phyloP scores from a whole-genome alignment of 2,888 invertebrate species.

The Cerceris ruficornis region DNA sequence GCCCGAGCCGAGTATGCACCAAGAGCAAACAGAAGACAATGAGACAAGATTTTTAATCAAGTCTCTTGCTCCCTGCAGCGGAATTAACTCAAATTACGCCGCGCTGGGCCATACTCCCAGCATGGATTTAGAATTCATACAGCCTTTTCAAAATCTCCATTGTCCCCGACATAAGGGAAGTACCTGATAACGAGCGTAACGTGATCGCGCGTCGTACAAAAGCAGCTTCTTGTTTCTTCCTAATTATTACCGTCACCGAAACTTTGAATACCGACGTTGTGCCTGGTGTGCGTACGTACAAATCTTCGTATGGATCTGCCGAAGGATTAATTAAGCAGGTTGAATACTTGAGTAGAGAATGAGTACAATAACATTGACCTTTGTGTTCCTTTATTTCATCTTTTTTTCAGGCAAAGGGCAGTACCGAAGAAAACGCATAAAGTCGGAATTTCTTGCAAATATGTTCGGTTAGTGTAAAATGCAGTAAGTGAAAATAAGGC shows the following conservation, averaged over 20 bases:
- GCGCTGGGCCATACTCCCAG: conserved; percentile 72
- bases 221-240: conserved; percentile 34
- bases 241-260: conserved; percentile 44
- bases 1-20: conserved; percentile 74
- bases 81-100: conserved; percentile 80
- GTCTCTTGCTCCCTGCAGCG: conserved; percentile 77
- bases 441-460: no score
- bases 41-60: conserved; percentile 79
- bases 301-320: background rate
- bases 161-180: conserved; percentile 65
- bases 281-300: background rate
- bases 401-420: no score
- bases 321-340: conserved; percentile 1
- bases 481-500: no score
- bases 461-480: no score
- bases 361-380: background rate
- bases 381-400: no score
- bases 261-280: conserved; percentile 21
- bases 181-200: conserved; percentile 58
- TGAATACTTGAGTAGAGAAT: background rate
- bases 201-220: conserved; percentile 59
- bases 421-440: no score
- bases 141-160: conserved; percentile 76
- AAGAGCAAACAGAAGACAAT: conserved; percentile 79
- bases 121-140: conserved; percentile 78